Evolutionary conservation across 2,113 vertebrate species (phyloP), one percentile per base, ranked within the genome.

Genomic region (Chionomys nivalis): DNA sequence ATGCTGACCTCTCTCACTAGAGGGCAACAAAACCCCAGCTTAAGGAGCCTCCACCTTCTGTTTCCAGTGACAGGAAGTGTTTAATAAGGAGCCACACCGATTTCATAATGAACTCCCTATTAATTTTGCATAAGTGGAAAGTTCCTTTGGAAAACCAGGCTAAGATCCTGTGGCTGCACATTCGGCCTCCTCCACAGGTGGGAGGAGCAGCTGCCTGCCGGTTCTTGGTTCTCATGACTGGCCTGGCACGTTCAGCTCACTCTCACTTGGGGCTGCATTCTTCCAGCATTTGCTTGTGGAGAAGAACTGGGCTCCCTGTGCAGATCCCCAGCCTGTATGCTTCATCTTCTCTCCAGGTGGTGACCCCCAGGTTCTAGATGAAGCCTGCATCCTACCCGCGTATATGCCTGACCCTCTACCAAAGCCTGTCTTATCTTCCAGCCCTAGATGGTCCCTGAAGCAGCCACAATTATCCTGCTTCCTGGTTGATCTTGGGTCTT

Each of bases 1-100:
- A 98, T 98, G 98, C 98, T 99, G 99, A 99, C 98, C 99, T 98
- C 98, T 98, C 98, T 99, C 98, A 98, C 99, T 99, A 99, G 98
- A 98, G 98, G 99, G 99, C 98, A 98, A 98, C 98, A 98, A 97
- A 98, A 81, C 97, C 98, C 97, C 97, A 98, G 98, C 91, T 97
- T 98, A 96, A 98, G 97, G 95, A 97, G 81, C 97, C 98, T 97
- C 97, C 97, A 86, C 98, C 97, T 98, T 96, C 97, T 94, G n/a
- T 97, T 98, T 94, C 94, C 96, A 96, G 97, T 95, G 97, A 98
- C 95, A 75, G 97, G 98, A 97, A 97, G 97, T 61, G 68, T 98
- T 98, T 98, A 98, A 96, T 96, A 93, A 97, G 98, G 95, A 12
- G 95, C 96, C 70, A 96, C 90, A 1, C 58, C 96, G 97, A 93